Base-by-base conservation (phyloP, 2,113 vertebrate species). In the Gavia stellata region DNA sequence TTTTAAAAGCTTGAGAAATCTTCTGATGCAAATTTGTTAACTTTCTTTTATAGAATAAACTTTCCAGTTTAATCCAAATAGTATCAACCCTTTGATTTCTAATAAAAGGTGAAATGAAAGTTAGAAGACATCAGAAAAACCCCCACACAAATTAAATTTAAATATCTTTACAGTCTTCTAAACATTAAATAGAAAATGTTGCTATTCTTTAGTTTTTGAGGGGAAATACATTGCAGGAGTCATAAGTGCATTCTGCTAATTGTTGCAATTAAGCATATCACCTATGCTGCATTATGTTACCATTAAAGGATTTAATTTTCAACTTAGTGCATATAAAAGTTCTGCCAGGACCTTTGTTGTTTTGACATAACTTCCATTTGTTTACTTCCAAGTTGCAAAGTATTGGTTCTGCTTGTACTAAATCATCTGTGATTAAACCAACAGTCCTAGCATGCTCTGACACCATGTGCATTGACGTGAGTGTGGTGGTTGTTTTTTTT, bases 271-370 rank as follows among this genome's bases (percentile, higher is more conserved):
- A 59, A 86, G 40, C n/a, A 15, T 86, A 82, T 92, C 44, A 75
- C 75, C 67, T 80, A 5, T 56, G 44, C 52, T 94, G 44, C 17
- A 18, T 72, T 65, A 49, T 28, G 42, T 85, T 96, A 44, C 75
- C 24, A 12, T 44, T 83, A 80, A 92, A 81, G 58, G 47, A 81
- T 77, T 88, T 88, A 50, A 8, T 71, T 95, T 94, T 86, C 33
- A 26, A 1, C 12, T 63, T 77, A 6, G 21, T 67, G 33, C 23
- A 7, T 50, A 7, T 74, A 31, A 85, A 79, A 21, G 38, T 74
- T 88, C 47, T 95, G 38, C 71, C 56, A 91, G 75, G 83, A 72
- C 13, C 11, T 79, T 71, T 71, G n/a, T 67, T 72, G 40, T 82
- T 80, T 83, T 3, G 2, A n/a, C 53, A 19, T 75, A 38, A 63